Evolutionary conservation across 2,113 vertebrate genomes (phyloP), one percentile per base, ranked within the genome.

Genomic region (Calyptommatus sinebrachiatus): DNA sequence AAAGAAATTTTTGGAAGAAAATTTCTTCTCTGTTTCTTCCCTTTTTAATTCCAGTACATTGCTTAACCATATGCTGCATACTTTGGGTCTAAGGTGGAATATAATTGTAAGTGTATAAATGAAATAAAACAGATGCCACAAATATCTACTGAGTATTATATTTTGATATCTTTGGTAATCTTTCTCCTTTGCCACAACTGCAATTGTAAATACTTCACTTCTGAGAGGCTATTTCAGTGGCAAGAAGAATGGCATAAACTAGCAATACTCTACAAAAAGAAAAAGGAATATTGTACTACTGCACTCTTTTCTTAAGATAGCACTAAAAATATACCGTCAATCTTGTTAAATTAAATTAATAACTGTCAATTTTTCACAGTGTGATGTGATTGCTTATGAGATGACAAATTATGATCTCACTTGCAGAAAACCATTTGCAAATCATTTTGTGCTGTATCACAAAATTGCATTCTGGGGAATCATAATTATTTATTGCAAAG

Each of bases 381-480:
- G 21, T 61, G 22, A 31, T 22, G n/a, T n/a, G n/a, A n/a, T n/a
- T 61, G 48, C 8, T n/a, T n/a, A 75, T 75, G 73, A 81, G 73
- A 61, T 70, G 35, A 79, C 46, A 79, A 72, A 46, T 71, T 71
- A 81, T 28, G 11, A 69, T 46, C 35, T 74, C 72, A 74, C 48
- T 74, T 16, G 8, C 26, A 75, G 35, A 46, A 62, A 16, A 80
- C 81, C 48, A 29, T 82, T 85, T 77, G 84, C 62, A 80, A 83
- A 79, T 16, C 12, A 79, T 22, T 71, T 65, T 60, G 12, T n/a
- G 6, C 66, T 14, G 26, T 26, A 9, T 0, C 53, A 6, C 72
- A 73, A 20, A 20, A 28, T 7, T 18, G 68, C 10, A 66, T 65
- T 21, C 63, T 46, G 80, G 29, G 80, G 85, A 85, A 61, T 4